Percentiles rank a stretch among this genome's conserved stretches.
These are phyloP conservation scores for Drosophila obscura DNA, from an alignment of 1,140 invertebrate species.

Conservation along the genomic window DNA sequence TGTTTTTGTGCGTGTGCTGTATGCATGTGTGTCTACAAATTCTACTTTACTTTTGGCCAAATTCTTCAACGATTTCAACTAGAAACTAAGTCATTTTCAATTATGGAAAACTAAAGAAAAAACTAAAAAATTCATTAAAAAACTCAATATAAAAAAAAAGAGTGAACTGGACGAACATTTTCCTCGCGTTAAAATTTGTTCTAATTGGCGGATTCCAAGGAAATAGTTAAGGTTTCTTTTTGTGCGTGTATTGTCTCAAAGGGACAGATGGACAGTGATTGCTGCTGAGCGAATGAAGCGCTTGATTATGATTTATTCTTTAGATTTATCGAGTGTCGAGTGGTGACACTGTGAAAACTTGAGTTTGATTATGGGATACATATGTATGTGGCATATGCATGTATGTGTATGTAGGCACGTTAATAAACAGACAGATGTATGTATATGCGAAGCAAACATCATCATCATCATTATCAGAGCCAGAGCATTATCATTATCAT, in stretches of 20 bases:
- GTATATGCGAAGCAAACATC: slow-evolving; percentile 45
- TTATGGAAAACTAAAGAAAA: not conserved
- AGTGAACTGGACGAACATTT: too few species aligned
- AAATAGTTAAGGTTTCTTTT: too few species aligned
- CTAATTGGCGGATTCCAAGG: too few species aligned
- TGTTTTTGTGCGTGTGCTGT: slow-evolving; percentile 17
- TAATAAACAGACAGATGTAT: slow-evolving; percentile 26
- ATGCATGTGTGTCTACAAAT: slow-evolving; percentile 20
- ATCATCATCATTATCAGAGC: slow-evolving; percentile 2
- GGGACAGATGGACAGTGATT: slow-evolving; percentile 34
- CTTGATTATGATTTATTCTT: slow-evolving; percentile 49
- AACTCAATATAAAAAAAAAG: too few species aligned
- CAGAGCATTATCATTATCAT: slow-evolving; percentile 11
- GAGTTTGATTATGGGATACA: slow-evolving; percentile 34
- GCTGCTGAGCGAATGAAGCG: slow-evolving; percentile 35
- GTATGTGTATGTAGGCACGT: slow-evolving; percentile 8
- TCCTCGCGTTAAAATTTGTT: too few species aligned
- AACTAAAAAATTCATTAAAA: not conserved
- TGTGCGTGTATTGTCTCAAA: too few species aligned
- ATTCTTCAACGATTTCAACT: slow-evolving; percentile 15
- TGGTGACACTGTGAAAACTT: slow-evolving; percentile 19
- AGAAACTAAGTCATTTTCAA: slow-evolving; percentile 2
- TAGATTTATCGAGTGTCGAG: slow-evolving; percentile 33
- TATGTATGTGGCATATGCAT: slow-evolving; percentile 1
- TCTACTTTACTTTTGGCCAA: slow-evolving; percentile 47